Percentiles rank a stretch among this genome's conserved stretches.
Conservation (phyloP, 2,888 invertebrate genomes). For the Drosophila kuntzei region DNA sequence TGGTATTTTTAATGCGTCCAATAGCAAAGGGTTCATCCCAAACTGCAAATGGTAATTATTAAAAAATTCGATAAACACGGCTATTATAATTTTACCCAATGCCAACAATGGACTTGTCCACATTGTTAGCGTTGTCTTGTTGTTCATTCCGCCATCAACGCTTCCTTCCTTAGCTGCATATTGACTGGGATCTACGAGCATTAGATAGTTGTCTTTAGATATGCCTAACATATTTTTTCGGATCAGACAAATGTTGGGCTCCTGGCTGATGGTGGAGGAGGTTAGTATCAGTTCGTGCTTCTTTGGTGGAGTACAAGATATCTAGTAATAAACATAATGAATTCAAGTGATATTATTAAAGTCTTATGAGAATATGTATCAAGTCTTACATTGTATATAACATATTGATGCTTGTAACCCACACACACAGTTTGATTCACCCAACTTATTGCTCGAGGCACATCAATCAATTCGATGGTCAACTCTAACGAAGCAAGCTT, state of each 20-base stretch:
- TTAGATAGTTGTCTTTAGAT: conserved; percentile 94
- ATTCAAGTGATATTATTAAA: neutral
- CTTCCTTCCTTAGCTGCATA: conserved; percentile 64
- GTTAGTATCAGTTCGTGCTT: conserved; percentile 94
- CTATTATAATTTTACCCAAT: conserved; percentile 66
- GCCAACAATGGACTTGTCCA: conserved; percentile 83
- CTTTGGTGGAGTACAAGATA: conserved; percentile 84
- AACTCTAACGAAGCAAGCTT: conserved; percentile 89
- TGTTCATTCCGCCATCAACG: conserved; percentile 49
- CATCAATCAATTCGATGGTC: conserved; percentile 92
- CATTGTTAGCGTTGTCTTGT: conserved; percentile 65
- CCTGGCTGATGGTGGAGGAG: conserved; percentile 91
- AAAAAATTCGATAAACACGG: neutral
- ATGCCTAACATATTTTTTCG: conserved; percentile 92
- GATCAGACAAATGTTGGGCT: conserved; percentile 93
- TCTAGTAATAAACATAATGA: conserved; percentile 55
- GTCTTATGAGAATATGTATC: neutral
- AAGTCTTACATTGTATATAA: conserved; percentile 89
- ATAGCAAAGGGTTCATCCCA: conserved; percentile 98
- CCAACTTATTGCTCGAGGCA: conserved; percentile 93
- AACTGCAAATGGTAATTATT: conserved; percentile 84
- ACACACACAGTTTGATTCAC: conserved; percentile 94
- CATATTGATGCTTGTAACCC: conserved; percentile 94
- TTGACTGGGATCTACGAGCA: conserved; percentile 92
- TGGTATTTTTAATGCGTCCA: conserved; percentile 92